Base-by-base conservation (phyloP, 2,888 invertebrate species). In the Herminia tarsipennalis region DNA sequence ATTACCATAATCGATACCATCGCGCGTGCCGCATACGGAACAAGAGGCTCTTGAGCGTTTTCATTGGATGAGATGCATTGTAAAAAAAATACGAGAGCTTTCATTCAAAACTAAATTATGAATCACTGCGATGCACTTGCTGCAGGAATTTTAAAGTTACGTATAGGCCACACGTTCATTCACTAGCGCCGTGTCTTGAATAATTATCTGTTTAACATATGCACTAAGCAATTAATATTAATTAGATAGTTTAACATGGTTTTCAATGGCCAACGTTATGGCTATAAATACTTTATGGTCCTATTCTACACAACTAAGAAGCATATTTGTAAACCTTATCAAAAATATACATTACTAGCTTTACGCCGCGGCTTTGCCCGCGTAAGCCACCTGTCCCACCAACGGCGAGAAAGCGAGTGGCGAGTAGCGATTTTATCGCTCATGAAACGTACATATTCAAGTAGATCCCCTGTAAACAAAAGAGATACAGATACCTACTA, bases 1-100 rank as follows among this genome's bases (percentile, higher is more conserved):
- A 91, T 91, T 90, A 90, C 88, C 90, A 90, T 90, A 90, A 89
- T 88, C 88, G 88, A 89, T 86, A 86, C 72, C 81, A 83, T 78
- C 78, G 84, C 81, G 76, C 86, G 89, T 81, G 81, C 79, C 82
- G 89, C 90, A 88, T 89, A 88, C 83, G 83, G 76, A 85, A 84
- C 84, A 75, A 72, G 73, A 69, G 65, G 60, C 62, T 79, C 73
- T 75, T 69, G 66, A 68, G 65, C 73, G 67, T 69, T 80, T 77
- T 76, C 80, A 81, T 81, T 81, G 72, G 80, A 67, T 73, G 70
- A 84, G 81, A 85, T 86, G 81, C 78, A 78, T 70, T 66, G 51
- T 55, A 68, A 62, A 59, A 66, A 55, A 59, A 56, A 53, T 41
- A 63, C 51, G 56, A 51, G 50, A 56, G 55, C 62, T 70, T 68